Evolutionary conservation across 1,140 invertebrate genomes (phyloP), one percentile per base, ranked within the genome.

Genomic region (Drosophila bifasciata): DNA sequence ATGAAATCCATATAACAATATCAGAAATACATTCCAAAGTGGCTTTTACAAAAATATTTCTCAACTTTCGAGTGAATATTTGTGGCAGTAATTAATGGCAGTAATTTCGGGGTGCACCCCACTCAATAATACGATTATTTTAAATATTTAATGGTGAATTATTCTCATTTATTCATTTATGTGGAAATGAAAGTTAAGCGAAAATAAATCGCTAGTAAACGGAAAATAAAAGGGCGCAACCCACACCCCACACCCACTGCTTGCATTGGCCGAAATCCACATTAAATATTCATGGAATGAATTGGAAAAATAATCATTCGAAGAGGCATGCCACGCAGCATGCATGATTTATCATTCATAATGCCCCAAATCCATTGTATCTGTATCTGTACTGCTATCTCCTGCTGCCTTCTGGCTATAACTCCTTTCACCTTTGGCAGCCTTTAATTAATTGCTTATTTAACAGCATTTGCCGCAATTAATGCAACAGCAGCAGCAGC

Each of bases 381-480:
- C 28, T 28, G 3, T 13, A 13, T 13, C 11, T 36, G 9, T 13
- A 2, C 19, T 19, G 1, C 19, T 19, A 2, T 19, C 19, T 19
- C 2, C 19, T 19, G 19, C 32, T 3, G 1, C 11, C 32, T 13
- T 13, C 9, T 13, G 9, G 32, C 11, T 13, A 13, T n/a, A n/a
- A n/a, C 11, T 11, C 3, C 11, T 36, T 36, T 36, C 11, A 36
- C 57, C 43, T 39, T 7, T 28, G 23, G n/a, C 9, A 21, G 45
- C 40, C 49, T 46, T 69, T 69, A 69, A 69, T 69, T 68, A 69
- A 69, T 69, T 68, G 63, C 68, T 69, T 69, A 69, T 69, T 69
- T 69, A 69, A 68, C 62, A 68, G 43, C 50, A 21, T 63, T 63
- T 62, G 44, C 44, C 44, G 59, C 61, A 64, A 48, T 62, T 62